These are phyloP conservation scores for Pediacus dermestoides DNA, from an alignment of 2,888 invertebrate genomes.

Conservation along the genomic window DNA sequence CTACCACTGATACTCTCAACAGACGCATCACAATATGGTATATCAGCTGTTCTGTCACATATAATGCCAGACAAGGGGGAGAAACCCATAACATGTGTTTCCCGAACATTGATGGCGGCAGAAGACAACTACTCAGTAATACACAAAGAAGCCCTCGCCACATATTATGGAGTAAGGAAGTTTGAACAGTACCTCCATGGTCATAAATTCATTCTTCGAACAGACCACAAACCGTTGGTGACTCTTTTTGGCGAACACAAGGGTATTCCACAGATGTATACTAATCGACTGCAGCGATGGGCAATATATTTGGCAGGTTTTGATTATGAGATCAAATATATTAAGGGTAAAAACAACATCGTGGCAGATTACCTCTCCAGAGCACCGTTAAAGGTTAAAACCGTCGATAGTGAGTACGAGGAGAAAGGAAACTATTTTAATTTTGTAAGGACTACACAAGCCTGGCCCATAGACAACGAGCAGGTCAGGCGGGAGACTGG, in stretches of 20 bases:
- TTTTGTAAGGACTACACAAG: slow-evolving; percentile 3
- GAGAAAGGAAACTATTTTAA: slow-evolving; percentile 4
- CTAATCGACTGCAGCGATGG: slow-evolving; percentile 20
- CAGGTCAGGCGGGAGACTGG: not conserved
- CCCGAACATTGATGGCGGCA: slow-evolving; percentile 13
- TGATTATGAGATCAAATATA: slow-evolving; percentile 14
- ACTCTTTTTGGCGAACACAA: slow-evolving; percentile 15
- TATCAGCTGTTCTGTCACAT: slow-evolving; percentile 12
- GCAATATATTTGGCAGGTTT: slow-evolving; percentile 17
- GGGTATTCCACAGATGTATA: slow-evolving; percentile 15
- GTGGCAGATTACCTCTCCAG: slow-evolving; percentile 16
- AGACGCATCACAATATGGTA: slow-evolving; percentile 12
- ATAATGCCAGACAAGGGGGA: slow-evolving; percentile 11
- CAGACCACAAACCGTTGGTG: slow-evolving; percentile 13
- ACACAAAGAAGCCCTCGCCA: slow-evolving; percentile 11
- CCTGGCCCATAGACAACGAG: slow-evolving; percentile 9
- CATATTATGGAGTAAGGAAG: slow-evolving; percentile 19
- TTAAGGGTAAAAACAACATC: slow-evolving; percentile 14
- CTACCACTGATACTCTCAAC: slow-evolving; percentile 14
- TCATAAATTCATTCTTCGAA: slow-evolving; percentile 15
- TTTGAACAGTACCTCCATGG: slow-evolving; percentile 16
- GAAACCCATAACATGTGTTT: slow-evolving; percentile 13
- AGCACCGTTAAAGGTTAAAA: slow-evolving; percentile 9
- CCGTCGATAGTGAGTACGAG: not conserved
- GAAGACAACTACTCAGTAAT: slow-evolving; percentile 11